A percentile compares a stretch with the other conserved stretches of the same genome.
These are phyloP conservation scores for Eupithecia abbreviata DNA, from an alignment of 2,888 invertebrate species.

Conservation along the genomic window DNA sequence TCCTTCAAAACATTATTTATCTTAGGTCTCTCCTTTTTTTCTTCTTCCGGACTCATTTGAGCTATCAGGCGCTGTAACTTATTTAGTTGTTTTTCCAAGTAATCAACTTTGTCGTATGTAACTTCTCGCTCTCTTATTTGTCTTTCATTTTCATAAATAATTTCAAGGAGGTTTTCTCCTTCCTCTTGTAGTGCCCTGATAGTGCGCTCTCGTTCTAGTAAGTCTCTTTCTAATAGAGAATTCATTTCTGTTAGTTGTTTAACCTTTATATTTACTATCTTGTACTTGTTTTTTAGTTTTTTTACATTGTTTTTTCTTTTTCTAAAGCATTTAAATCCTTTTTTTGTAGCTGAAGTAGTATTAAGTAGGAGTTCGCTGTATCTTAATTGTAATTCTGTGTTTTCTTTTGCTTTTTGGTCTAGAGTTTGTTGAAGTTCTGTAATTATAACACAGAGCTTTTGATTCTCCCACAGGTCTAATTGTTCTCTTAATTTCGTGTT, in stretches of 20 bases:
- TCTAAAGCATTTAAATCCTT: neutral
- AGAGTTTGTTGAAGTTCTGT: neutral
- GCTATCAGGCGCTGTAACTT: neutral
- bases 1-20: neutral
- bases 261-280: neutral
- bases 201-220: neutral
- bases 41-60: neutral
- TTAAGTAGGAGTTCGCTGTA: neutral
- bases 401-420: neutral
- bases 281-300: neutral
- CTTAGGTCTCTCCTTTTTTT: neutral
- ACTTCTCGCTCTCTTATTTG: neutral
- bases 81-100: neutral
- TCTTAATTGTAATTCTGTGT: neutral
- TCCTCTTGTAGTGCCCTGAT: no score
- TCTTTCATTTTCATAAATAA: slow-evolving; percentile 1
- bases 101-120: neutral
- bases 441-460: neutral
- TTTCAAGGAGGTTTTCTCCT: neutral
- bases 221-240: neutral
- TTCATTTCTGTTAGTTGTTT: neutral
- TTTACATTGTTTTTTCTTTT: neutral
- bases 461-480: neutral
- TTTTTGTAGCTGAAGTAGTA: neutral
- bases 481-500: neutral